Evolutionary conservation across 1,140 invertebrate genomes (phyloP), one percentile per base, ranked within the genome.

Genomic region (Helicoverpa zea): DNA sequence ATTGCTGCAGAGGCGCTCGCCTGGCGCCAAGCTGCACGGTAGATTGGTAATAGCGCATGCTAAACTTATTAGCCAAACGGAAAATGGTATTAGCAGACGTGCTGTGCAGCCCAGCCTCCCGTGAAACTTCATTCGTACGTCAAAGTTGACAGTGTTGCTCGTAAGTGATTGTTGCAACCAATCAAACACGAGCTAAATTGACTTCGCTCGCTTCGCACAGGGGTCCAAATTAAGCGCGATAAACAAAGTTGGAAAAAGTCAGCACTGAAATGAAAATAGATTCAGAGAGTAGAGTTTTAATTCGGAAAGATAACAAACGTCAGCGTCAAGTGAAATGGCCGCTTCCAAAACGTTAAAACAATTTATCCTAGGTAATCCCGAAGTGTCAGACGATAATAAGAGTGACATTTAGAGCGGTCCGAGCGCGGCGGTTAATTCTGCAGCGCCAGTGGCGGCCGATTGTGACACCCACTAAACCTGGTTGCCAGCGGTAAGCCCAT

Each of bases 381-480:
- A 84, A 90, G 87, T 94, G 93, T 94, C 93, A 92, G 91, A 94
- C 87, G 92, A 94, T 95, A 94, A 94, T 94, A 95, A 93, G 91
- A 94, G 90, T 94, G 93, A 94, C 93, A 93, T 92, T 94, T 93
- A 88, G 91, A 93, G 89, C 88, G 87, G 86, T 86, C 89, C 80
- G 84, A 82, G 83, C 81, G 88, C 86, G 86, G 87, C 86, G 88
- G 91, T 92, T 93, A 93, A 93, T 93, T 92, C 91, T 91, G 88
- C 87, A 90, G 91, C 80, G 87, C 87, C 90, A 88, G 86, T 87
- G 86, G 86, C 86, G 90, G 86, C 92, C 91, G 90, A 91, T 93
- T 93, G 91, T 94, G 92, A 94, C 91, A 91, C 74, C 83, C 86
- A 91, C 92, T 93, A 93, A 95, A 91, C 89, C 93, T 91, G 89